Percentiles rank a stretch among this genome's conserved stretches.
These are phyloP conservation scores for Megalops atlanticus DNA, from an alignment of 2,113 vertebrate genomes.

Conservation along the genomic window DNA sequence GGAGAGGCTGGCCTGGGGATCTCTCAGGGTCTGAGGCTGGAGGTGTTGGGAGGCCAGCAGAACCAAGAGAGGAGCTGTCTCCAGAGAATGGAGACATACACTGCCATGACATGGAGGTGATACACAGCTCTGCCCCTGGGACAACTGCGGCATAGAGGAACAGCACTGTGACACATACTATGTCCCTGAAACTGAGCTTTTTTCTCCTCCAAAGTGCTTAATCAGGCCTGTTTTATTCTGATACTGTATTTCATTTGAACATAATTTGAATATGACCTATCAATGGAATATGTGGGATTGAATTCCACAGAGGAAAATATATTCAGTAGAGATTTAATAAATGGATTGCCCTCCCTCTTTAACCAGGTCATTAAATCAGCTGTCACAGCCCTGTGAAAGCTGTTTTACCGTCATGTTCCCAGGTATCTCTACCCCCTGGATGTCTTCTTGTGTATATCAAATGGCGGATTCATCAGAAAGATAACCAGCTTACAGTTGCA, in stretches of 20 bases:
- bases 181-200: background rate
- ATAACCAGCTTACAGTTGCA: background rate
- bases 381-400: background rate
- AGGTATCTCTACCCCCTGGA: background rate
- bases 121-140: too few relatives aligned
- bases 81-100: background rate
- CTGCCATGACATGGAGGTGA: background rate
- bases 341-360: background rate
- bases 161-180: background rate
- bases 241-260: slow-evolving; percentile 2
- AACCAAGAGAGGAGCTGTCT: background rate
- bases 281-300: background rate
- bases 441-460: background rate
- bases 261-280: slow-evolving; percentile 4
- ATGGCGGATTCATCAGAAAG: background rate
- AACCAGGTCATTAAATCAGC: background rate
- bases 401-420: background rate
- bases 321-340: background rate
- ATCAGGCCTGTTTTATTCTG: background rate
- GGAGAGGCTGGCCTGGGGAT: background rate
- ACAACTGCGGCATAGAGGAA: background rate
- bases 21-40: too few relatives aligned
- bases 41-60: background rate
- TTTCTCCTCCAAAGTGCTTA: background rate
- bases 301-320: background rate